phyloP scores from a whole-genome alignment of 2,888 invertebrate species.

The Caenorhabditis angaria region DNA sequence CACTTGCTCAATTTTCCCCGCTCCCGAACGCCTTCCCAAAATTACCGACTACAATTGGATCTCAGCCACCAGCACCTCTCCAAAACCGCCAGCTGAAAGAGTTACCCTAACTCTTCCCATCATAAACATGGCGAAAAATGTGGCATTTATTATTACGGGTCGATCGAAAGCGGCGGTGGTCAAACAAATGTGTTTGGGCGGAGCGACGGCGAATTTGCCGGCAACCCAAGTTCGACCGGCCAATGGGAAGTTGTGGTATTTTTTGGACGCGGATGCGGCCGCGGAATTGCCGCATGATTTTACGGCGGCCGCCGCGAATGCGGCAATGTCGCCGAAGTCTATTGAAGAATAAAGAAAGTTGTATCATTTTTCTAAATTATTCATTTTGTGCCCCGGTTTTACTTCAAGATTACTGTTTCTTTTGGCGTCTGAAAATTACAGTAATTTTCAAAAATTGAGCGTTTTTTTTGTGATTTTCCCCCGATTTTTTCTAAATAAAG shows the following conservation, averaged over 20 bases:
- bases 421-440: not conserved
- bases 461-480: too few relatives aligned
- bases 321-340: constrained; percentile 18
- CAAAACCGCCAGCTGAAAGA: constrained; percentile 90
- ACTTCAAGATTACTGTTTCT: constrained; percentile 7
- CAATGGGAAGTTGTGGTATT: constrained; percentile 34
- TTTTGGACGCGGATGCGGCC: constrained; percentile 46
- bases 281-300: constrained; percentile 14
- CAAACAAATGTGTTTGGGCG: constrained; percentile 76
- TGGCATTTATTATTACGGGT: constrained; percentile 87
- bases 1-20: constrained; percentile 94
- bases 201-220: constrained; percentile 24
- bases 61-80: constrained; percentile 88
- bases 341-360: constrained; percentile 6
- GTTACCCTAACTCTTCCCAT: constrained; percentile 91
- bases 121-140: constrained; percentile 84
- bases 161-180: constrained; percentile 87
- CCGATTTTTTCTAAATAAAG: too few relatives aligned
- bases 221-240: constrained; percentile 41
- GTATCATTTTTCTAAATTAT: constrained; percentile 1
- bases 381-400: not conserved
- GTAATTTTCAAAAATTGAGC: not conserved
- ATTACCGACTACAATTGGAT: constrained; percentile 77
- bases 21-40: constrained; percentile 59
- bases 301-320: not conserved